phyloP scores from a whole-genome alignment of 2,113 vertebrate species.

The Cheirogaleus medius region DNA sequence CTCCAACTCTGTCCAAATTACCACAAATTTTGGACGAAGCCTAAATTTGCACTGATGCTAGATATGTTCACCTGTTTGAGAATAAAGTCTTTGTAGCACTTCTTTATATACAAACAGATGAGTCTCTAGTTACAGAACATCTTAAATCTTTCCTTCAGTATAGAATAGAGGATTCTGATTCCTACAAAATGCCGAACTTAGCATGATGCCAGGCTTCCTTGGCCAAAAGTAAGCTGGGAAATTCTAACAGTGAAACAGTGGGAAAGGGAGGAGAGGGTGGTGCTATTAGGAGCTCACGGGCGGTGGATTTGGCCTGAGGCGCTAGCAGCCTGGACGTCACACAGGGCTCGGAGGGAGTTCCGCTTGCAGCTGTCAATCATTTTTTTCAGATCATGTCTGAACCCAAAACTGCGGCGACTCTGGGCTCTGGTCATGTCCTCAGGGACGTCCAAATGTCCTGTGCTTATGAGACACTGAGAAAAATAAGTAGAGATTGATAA shows the following conservation, averaged over 20 bases:
- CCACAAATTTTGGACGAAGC: not conserved
- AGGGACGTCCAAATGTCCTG: not conserved
- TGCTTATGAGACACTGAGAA: too few species aligned
- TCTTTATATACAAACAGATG: not conserved
- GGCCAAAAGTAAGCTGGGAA: not conserved
- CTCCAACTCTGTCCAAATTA: not conserved
- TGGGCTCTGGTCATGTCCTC: not conserved
- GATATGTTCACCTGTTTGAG: not conserved
- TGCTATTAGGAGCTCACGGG: rapidly evolving
- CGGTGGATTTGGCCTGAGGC: not conserved
- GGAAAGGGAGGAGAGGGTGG: too few species aligned
- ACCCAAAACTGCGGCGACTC: not conserved
- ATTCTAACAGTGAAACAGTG: not conserved
- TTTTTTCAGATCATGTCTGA: not conserved
- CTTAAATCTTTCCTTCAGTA: not conserved
- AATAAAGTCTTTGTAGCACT: not conserved
- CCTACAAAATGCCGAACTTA: not conserved
- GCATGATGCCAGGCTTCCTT: not conserved
- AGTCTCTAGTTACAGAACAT: not conserved
- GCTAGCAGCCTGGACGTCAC: rapidly evolving
- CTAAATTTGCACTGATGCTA: too few species aligned
- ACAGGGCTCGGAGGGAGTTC: not conserved
- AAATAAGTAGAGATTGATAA: rapidly evolving
- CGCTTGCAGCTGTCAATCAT: too few species aligned
- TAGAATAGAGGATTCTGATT: not conserved